Evolutionary conservation across 2,113 vertebrate genomes (phyloP).

Genomic region (Sturnus vulgaris): DNA sequence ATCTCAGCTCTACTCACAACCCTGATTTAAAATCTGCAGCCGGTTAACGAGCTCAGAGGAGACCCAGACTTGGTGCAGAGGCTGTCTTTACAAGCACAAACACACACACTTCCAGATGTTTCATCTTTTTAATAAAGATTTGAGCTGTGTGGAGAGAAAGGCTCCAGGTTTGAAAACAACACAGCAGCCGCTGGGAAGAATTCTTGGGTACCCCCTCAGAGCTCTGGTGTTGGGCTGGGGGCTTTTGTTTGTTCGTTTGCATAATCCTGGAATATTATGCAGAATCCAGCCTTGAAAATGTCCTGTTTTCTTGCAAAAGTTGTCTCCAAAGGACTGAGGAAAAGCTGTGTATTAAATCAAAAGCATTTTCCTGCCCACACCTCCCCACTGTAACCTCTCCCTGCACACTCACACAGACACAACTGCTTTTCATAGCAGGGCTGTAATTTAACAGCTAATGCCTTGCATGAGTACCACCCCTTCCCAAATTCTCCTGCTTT

Average conservation of each 20-base stretch:
- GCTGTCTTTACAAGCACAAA: background rate
- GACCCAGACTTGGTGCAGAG: background rate
- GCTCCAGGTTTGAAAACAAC: background rate
- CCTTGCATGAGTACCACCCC: slow-evolving; percentile 31
- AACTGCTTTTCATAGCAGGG: slow-evolving; percentile 52
- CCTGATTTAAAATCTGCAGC: slow-evolving; percentile 59
- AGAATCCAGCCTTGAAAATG: background rate
- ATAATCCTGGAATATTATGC: background rate
- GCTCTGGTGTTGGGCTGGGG: background rate
- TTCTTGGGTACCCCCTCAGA: background rate
- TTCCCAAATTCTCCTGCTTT: slow-evolving; percentile 61
- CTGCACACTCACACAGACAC: background rate
- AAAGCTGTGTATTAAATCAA: slow-evolving; percentile 18
- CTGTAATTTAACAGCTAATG: slow-evolving; percentile 73
- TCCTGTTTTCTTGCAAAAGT: background rate
- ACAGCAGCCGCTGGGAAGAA: background rate
- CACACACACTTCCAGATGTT: slow-evolving; percentile 48
- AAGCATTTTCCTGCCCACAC: background rate
- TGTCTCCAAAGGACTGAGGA: slow-evolving; percentile 12
- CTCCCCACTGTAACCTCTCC: background rate
- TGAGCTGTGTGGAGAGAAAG: background rate
- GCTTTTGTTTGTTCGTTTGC: background rate
- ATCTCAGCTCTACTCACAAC: background rate
- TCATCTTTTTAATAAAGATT: slow-evolving; percentile 5
- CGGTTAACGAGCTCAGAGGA: slow-evolving; percentile 61